phyloP scores from a whole-genome alignment of 1,140 invertebrate genomes.

The Cydia pomonella region DNA sequence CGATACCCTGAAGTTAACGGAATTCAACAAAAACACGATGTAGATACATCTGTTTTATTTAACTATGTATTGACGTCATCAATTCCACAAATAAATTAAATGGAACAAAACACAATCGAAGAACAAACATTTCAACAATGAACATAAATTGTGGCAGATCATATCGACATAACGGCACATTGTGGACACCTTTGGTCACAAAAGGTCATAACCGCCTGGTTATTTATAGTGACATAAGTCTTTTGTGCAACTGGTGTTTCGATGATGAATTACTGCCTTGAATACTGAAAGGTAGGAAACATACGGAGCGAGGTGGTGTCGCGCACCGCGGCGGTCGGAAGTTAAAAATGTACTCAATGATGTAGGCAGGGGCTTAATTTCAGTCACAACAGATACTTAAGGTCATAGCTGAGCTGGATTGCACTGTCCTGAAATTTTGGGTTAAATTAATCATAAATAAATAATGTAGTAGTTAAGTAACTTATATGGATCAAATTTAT shows the following conservation, averaged over 20 bases:
- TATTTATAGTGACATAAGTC: background rate
- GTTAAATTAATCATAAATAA: no score
- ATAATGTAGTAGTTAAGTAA: no score
- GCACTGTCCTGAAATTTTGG: no score
- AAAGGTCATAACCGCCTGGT: background rate
- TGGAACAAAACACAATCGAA: background rate
- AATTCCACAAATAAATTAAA: background rate
- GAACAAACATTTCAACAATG: conserved; percentile 12
- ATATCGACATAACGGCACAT: conserved; percentile 10
- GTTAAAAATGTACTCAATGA: no score
- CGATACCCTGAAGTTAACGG: no score
- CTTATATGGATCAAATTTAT: no score
- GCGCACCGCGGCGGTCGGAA: background rate
- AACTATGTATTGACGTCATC: no score
- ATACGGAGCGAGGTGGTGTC: background rate
- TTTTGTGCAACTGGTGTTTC: background rate
- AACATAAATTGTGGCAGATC: conserved; percentile 11
- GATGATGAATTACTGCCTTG: conserved; percentile 14
- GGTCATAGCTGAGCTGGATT: no score
- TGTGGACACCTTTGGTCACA: background rate
- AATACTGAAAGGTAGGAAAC: background rate
- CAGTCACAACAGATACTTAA: no score
- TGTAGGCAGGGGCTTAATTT: no score
- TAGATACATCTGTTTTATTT: no score
- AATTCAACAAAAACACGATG: no score